Evolutionary conservation across 2,797 vertebrate species (phyloP).

Genomic region (Hipposideros larvatus): DNA sequence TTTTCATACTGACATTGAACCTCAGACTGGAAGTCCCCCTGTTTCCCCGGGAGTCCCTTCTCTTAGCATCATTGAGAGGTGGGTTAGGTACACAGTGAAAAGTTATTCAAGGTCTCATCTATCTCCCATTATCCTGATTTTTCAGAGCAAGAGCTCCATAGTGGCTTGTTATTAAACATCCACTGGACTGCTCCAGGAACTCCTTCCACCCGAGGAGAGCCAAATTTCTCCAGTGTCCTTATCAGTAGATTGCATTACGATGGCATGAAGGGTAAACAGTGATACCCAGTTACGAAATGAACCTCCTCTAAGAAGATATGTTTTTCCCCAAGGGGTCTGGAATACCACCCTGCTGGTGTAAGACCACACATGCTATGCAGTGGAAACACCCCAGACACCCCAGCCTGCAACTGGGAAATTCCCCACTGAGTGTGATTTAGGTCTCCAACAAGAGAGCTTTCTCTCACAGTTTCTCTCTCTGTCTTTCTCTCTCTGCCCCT

Average conservation of each 20-base stretch:
- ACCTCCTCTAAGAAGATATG: not conserved
- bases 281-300: not conserved
- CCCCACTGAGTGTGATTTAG: not conserved
- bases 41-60: not conserved
- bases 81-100: not conserved
- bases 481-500: too few species aligned
- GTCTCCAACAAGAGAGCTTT: not conserved
- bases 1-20: not conserved
- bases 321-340: constrained; percentile 41
- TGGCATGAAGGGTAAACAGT: not conserved
- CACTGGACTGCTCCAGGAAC: not conserved
- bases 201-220: not conserved
- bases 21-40: not conserved
- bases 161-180: not conserved
- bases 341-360: not conserved
- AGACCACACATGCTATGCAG: constrained; percentile 53
- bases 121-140: not conserved
- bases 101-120: not conserved
- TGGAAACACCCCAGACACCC: not conserved
- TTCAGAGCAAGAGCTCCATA: not conserved
- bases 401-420: not conserved
- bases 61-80: not conserved
- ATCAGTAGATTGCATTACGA: not conserved
- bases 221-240: not conserved
- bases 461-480: not conserved